Base-by-base conservation (phyloP, 2,888 invertebrate genomes). In the Apocheima hispidaria region DNA sequence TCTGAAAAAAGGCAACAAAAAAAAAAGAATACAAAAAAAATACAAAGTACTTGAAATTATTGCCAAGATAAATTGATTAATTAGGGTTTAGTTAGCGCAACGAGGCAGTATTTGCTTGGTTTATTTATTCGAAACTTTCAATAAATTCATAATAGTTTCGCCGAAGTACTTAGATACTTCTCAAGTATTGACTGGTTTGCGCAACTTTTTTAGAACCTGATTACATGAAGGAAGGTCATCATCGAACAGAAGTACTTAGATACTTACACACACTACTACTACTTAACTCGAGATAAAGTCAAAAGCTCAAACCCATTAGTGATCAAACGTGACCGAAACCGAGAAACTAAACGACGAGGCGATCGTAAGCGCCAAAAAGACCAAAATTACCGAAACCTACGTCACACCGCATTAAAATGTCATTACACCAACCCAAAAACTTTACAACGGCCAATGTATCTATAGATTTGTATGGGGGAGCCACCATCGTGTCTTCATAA, bases 381-480 rank as follows among this genome's bases (percentile, higher is more conserved):
- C 23, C 41, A 23, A 53, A 57, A 62, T 57, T 53, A 44, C 52
- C 26, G 46, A 14, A 33, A 36, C 33, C 43, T 43, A 49, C 41
- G 43, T 60, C 57, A 60, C 16, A 58, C 60, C 52, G 55, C 65
- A 70, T 70, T 66, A 70, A 68, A 70, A 53, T 66, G 59, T 68
- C 69, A 68, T 70, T 70, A 68, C 10, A 54, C 41, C 21, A 35
- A 59, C 65, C 57, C 63, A 67, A 68, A 67, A 68, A 65, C 58
- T 64, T 66, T 59, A 54, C 50, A 63, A 68, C 18, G 2, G 33
- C 46, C 4, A 12, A 44, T 10, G 16, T n/a, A 33, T 30, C 12
- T 7, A 5, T 20, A 2, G 14, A 12, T 4, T n/a, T n/a, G 2
- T 1, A 9, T 10, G 30, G 14, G 12, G 20, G 46, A 12, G 46